A percentile compares a stretch with the other conserved stretches of the same genome.
phyloP scores from a whole-genome alignment of 2,888 invertebrate species.

The Drosophila subsilvestris region DNA sequence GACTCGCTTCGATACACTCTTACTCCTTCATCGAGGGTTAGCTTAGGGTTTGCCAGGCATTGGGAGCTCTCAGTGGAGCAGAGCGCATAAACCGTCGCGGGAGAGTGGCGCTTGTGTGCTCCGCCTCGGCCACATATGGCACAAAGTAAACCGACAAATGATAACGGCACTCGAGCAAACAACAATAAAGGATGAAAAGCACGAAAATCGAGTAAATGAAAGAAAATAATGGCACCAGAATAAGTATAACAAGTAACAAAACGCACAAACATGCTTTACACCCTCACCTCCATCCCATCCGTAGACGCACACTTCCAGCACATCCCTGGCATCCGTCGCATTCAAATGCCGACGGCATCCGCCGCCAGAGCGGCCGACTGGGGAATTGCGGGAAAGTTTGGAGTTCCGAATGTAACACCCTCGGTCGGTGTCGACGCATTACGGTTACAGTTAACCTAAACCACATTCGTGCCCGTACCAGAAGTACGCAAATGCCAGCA shows the following conservation, averaged over 20 bases:
- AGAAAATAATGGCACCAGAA: slow-evolving; percentile 68
- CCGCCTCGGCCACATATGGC: slow-evolving; percentile 59
- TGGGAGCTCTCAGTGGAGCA: slow-evolving; percentile 40
- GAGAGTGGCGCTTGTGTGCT: slow-evolving; percentile 16
- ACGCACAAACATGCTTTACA: slow-evolving; percentile 37
- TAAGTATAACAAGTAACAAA: slow-evolving; percentile 69
- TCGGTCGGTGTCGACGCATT: slow-evolving; percentile 32
- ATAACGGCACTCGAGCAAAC: slow-evolving; percentile 78
- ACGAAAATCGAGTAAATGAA: slow-evolving; percentile 77
- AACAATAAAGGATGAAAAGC: slow-evolving; percentile 72
- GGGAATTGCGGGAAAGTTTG: slow-evolving; percentile 31
- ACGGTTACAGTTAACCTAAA: slow-evolving; percentile 33
- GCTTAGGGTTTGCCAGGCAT: slow-evolving; percentile 27
- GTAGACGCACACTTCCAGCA: background rate
- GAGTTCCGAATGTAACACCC: slow-evolving; percentile 33
- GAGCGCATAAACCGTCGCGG: slow-evolving; percentile 45
- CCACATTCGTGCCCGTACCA: slow-evolving; percentile 10
- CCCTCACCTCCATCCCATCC: background rate
- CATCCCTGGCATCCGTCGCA: slow-evolving; percentile 6
- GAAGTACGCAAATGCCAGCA: slow-evolving; percentile 48
- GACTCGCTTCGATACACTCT: slow-evolving; percentile 4
- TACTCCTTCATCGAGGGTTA: slow-evolving; percentile 11
- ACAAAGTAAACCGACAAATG: slow-evolving; percentile 72
- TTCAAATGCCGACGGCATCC: slow-evolving; percentile 40
- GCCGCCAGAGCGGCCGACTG: slow-evolving; percentile 6